A percentile compares a stretch with the other conserved stretches of the same genome.
Conservation (phyloP, 1,140 invertebrate genomes). For the Olivierus martensii region DNA sequence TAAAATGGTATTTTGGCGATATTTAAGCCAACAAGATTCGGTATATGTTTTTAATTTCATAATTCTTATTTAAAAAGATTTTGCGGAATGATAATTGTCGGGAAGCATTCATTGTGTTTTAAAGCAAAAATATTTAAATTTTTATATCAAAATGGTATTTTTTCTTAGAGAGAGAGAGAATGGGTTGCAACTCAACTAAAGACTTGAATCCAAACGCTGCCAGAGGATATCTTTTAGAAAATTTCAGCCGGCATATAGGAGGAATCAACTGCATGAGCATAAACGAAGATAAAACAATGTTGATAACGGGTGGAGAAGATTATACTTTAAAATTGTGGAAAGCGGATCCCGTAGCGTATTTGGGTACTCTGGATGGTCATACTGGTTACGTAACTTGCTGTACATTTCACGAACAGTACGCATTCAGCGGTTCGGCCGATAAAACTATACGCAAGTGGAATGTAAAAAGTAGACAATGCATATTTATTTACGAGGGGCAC, state of each 20-base stretch:
- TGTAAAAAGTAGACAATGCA: conserved; percentile 27
- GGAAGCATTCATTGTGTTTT: too few species aligned
- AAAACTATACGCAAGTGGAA: conserved; percentile 35
- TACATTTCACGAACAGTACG: conserved; percentile 20
- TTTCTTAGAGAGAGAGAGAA: not conserved
- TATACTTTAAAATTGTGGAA: conserved; percentile 1
- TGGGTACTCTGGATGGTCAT: conserved; percentile 8
- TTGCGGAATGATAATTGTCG: too few species aligned
- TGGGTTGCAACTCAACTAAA: conserved; percentile 9
- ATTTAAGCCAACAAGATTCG: too few species aligned
- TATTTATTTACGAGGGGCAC: conserved; percentile 35
- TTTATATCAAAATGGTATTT: too few species aligned
- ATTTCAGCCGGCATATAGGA: conserved; percentile 7
- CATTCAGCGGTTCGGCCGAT: conserved; percentile 37
- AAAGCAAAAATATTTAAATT: too few species aligned
- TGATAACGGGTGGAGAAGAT: conserved; percentile 11
- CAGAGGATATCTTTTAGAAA: conserved; percentile 9
- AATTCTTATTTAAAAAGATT: too few species aligned
- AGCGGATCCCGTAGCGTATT: not conserved
- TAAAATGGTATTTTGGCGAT: too few species aligned
- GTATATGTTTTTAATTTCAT: too few species aligned
- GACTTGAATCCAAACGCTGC: conserved; percentile 14
- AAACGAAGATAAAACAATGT: conserved; percentile 3
- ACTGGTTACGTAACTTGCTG: conserved; percentile 2
- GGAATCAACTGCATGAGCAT: conserved; percentile 10